These are phyloP conservation scores for Micropoecilia bifurca DNA, from an alignment of 2,797 vertebrate genomes.

Conservation along the genomic window DNA sequence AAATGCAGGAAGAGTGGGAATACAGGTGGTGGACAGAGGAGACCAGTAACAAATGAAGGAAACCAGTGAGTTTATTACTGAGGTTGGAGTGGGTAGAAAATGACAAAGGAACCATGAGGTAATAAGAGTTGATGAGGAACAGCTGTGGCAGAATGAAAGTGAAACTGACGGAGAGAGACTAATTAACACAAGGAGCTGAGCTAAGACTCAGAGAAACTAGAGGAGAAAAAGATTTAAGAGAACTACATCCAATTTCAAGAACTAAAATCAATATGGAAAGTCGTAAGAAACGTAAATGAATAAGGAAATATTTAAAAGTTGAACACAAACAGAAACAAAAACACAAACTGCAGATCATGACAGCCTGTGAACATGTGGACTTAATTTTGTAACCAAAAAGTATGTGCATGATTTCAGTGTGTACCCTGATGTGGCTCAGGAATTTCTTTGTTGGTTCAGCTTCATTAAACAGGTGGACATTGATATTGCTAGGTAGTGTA, in stretches of 20 bases:
- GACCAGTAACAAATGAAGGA: background rate
- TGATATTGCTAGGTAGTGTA: background rate
- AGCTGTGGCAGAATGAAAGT: background rate
- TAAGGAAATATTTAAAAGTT: background rate
- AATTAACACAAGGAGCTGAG: background rate
- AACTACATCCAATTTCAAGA: no score
- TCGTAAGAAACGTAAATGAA: no score
- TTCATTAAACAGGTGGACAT: background rate
- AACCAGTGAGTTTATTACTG: background rate
- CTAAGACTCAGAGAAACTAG: background rate
- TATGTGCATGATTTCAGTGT: background rate
- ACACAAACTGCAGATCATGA: background rate
- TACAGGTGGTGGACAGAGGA: background rate
- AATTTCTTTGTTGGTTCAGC: background rate
- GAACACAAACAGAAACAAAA: background rate
- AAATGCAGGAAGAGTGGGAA: background rate
- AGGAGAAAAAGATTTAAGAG: no score
- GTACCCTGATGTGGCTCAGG: background rate
- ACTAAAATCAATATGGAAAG: no score
- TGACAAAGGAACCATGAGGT: background rate
- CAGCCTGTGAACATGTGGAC: background rate
- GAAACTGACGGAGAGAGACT: background rate
- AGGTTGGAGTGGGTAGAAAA: background rate
- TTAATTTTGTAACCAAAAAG: background rate
- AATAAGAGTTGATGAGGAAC: background rate